Evolutionary conservation across 2,888 invertebrate species (phyloP).

Genomic region (Diogma glabrata): DNA sequence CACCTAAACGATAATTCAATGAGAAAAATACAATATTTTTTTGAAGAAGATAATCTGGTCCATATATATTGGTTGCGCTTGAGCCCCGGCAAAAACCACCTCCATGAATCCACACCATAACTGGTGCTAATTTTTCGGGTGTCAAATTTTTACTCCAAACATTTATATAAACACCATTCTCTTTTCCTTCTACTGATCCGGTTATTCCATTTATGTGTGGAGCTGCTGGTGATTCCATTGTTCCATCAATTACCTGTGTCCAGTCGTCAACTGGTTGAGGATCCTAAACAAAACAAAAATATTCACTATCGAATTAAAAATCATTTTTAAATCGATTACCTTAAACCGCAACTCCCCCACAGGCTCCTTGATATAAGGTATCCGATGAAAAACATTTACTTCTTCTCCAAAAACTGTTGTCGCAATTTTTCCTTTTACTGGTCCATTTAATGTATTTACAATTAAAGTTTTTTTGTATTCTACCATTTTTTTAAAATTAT

Average conservation of each 20-base stretch:
- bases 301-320: too few species aligned
- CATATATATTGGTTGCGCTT: slow-evolving; percentile 29
- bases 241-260: slow-evolving; percentile 35
- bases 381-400: not conserved
- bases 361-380: slow-evolving; percentile 1
- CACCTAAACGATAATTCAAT: slow-evolving; percentile 32
- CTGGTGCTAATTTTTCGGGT: slow-evolving; percentile 23
- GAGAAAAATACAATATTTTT: not conserved
- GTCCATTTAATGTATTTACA: not conserved
- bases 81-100: slow-evolving; percentile 30
- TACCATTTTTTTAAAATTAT: too few species aligned
- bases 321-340: too few species aligned
- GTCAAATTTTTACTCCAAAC: slow-evolving; percentile 16
- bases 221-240: slow-evolving; percentile 15
- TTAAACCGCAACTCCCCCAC: slow-evolving; percentile 3
- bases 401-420: slow-evolving; percentile 2
- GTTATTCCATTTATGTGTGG: not conserved
- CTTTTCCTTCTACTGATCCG: not conserved
- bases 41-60: not conserved
- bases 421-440: not conserved
- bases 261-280: slow-evolving; percentile 36
- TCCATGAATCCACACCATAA: slow-evolving; percentile 36
- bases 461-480: too few species aligned
- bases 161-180: slow-evolving; percentile 35
- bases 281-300: slow-evolving; percentile 32